A percentile compares a stretch with the other conserved stretches of the same genome.
Conservation (phyloP, 1,140 invertebrate species). For the Apolygus lucorum region DNA sequence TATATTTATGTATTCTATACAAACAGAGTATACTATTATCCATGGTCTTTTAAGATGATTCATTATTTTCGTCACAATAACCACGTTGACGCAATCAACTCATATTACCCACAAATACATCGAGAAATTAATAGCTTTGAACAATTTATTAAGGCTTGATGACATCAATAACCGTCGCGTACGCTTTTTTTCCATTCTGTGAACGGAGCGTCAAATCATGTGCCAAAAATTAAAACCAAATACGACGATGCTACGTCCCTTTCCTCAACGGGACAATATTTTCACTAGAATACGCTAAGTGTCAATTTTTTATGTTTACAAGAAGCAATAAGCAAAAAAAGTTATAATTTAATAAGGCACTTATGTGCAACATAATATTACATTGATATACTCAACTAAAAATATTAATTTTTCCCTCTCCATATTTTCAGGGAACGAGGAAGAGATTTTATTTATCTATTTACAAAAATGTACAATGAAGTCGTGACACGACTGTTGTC, state of each 20-base stretch:
- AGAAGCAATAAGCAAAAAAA: conserved; percentile 2
- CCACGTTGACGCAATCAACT: neutral
- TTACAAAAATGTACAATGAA: neutral
- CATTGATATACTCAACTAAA: neutral
- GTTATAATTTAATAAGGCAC: conserved; percentile 6
- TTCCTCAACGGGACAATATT: too few relatives aligned
- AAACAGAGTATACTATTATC: neutral
- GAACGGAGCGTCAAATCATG: too few relatives aligned
- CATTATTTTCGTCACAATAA: neutral
- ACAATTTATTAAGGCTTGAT: too few relatives aligned
- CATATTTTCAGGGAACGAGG: neutral
- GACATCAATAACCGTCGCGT: too few relatives aligned
- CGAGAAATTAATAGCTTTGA: too few relatives aligned
- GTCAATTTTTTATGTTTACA: neutral
- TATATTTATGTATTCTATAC: neutral
- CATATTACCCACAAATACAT: too few relatives aligned
- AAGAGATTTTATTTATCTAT: neutral
- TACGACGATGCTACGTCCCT: too few relatives aligned
- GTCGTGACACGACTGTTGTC: neutral
- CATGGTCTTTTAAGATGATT: conserved; percentile 3
- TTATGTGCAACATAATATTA: conserved; percentile 10
- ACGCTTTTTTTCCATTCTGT: too few relatives aligned
- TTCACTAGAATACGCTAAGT: neutral
- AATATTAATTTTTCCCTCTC: neutral
- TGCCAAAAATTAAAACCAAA: too few relatives aligned